Percentiles rank a stretch among this genome's conserved stretches.
Conservation (phyloP, 2,797 vertebrate species). For the Botia almorhae region DNA sequence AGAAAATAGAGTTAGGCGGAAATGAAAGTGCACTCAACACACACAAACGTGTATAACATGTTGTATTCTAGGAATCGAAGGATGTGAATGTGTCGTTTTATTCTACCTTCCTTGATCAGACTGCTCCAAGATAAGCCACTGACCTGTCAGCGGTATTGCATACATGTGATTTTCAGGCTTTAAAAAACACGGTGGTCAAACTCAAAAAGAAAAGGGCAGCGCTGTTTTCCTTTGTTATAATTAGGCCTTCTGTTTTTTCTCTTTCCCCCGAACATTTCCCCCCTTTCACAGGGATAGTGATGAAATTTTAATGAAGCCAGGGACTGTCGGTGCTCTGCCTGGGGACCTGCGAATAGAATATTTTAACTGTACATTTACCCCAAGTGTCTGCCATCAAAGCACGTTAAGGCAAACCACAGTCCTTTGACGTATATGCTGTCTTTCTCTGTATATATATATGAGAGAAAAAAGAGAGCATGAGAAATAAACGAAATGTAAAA, state of each 20-base stretch:
- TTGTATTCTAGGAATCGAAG: background rate
- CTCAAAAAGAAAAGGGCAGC: constrained; percentile 74
- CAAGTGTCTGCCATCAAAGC: constrained; percentile 92
- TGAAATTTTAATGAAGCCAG: constrained; percentile 99
- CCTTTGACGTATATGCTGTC: constrained; percentile 79
- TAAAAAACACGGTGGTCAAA: constrained; percentile 63
- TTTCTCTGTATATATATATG: no score
- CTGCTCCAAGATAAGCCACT: constrained; percentile 41
- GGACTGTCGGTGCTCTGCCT: constrained; percentile 93
- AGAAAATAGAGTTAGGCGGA: background rate
- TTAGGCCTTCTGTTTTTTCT: constrained; percentile 84
- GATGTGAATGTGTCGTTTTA: constrained; percentile 43
- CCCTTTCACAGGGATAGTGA: constrained; percentile 93
- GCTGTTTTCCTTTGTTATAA: constrained; percentile 84
- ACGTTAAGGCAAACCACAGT: constrained; percentile 90
- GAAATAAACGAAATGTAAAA: no score
- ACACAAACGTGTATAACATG: background rate
- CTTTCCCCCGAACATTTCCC: constrained; percentile 79
- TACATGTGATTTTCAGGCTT: constrained; percentile 51
- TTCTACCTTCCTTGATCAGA: constrained; percentile 49
- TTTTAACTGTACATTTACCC: constrained; percentile 99
- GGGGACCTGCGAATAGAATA: constrained; percentile 94
- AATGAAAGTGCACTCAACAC: background rate
- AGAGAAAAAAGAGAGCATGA: no score
- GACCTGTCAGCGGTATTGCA: constrained; percentile 61